Conservation (phyloP, 2,113 vertebrate genomes). For the Cheilinus undulatus region DNA sequence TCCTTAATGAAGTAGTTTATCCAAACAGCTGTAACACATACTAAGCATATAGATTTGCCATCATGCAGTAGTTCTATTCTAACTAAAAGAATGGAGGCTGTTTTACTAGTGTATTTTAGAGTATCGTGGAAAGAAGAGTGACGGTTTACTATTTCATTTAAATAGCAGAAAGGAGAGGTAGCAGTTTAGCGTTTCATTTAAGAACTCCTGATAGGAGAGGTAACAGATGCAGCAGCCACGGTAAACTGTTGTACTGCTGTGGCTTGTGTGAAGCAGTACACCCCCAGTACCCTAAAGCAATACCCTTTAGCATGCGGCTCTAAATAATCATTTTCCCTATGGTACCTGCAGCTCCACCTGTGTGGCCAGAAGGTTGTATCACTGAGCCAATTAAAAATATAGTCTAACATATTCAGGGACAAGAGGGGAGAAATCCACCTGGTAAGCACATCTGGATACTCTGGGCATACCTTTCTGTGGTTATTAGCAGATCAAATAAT, state of each 20-base stretch:
- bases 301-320: neutral
- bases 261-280: neutral
- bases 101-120: too few relatives aligned
- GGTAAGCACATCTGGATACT: neutral
- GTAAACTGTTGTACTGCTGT: neutral
- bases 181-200: too few relatives aligned
- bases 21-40: too few relatives aligned
- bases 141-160: too few relatives aligned
- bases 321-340: neutral
- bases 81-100: too few relatives aligned
- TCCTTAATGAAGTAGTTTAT: too few relatives aligned
- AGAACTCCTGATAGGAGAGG: neutral
- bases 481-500: neutral
- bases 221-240: neutral
- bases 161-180: too few relatives aligned
- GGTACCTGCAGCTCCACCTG: neutral
- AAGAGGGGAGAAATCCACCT: neutral
- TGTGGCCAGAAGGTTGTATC: neutral
- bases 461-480: neutral
- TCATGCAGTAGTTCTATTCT: too few relatives aligned
- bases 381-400: neutral
- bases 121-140: too few relatives aligned
- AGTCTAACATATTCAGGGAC: neutral
- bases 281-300: neutral
- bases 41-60: too few relatives aligned